Base-by-base conservation (phyloP, 1,140 invertebrate species). In the Drosophila lacertosa region DNA sequence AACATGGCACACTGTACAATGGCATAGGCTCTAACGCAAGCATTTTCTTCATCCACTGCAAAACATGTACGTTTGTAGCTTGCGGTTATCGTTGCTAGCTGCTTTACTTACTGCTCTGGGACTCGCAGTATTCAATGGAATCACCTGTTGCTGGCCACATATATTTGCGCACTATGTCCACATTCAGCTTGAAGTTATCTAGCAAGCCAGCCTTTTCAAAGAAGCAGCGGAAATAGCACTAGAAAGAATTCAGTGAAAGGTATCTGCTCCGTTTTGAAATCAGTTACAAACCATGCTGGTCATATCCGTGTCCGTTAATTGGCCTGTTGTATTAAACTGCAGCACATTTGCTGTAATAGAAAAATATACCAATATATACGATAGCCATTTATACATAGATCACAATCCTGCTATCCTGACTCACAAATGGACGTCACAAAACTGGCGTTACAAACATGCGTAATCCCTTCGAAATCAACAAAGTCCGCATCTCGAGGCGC, bases 201-300 rank as follows among this genome's bases (percentile, higher is more conserved):
- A 91, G 50, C 0, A 91, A 18, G 0, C 81, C 81, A 0, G 81
- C 72, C 39, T 84, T 91, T 74, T 91, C 90, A 58, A 78, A 90
- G 35, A 84, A 88, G 44, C 90, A 91, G 10, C 90, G 68, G 47
- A 91, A 76, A 26, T 84, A 91, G 26, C 90, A 91, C 90, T 91
- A 39, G 1, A 57, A 24, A 26, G 20, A 18, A 33, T 24, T 11
- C 11, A 22, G 15, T 13, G 3, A 26, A 10, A 6, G 16, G 11
- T 39, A 40, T 4, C 20, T 24, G 4, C 18, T 16, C 4, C 11
- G 3, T 22, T 13, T 37, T 51, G 16, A 18, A 20, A n/a, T 37
- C n/a, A 35, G 48, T 5, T 4, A 40, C 51, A 39, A 68, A 91
- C 90, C 90, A 79, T 84, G 64, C 84, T 90, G 2, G 90, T 91